These are phyloP conservation scores for Pycnonotus jocosus DNA, from an alignment of 2,113 vertebrate genomes.

Conservation along the genomic window DNA sequence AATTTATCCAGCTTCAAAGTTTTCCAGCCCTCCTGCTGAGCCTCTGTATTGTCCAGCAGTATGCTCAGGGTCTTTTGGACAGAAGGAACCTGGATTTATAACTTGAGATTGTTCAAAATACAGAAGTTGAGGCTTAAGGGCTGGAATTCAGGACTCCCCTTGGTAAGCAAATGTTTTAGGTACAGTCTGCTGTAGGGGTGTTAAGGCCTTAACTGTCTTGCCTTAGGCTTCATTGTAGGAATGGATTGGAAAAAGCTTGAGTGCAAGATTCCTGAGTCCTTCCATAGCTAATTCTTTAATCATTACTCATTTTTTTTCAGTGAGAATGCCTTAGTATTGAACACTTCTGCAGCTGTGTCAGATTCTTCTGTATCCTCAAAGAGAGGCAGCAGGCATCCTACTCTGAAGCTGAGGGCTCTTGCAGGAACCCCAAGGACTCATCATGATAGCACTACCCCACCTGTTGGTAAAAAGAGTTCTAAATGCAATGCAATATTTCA, in stretches of 20 bases:
- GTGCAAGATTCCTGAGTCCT: not conserved
- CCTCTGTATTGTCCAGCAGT: not conserved
- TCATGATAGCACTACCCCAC: conserved; percentile 77
- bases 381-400: conserved; percentile 71
- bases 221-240: not conserved
- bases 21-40: not conserved
- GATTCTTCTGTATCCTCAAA: conserved; percentile 55
- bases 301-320: not conserved
- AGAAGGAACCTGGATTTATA: not conserved
- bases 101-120: not conserved
- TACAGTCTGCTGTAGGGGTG: not conserved
- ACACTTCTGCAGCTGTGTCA: conserved; percentile 34
- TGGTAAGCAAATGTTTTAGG: not conserved
- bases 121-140: not conserved
- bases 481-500: not conserved
- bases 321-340: not conserved
- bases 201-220: not conserved
- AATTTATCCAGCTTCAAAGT: not conserved
- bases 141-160: not conserved
- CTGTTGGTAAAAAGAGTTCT: conserved; percentile 69
- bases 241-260: not conserved
- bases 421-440: conserved; percentile 72
- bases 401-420: conserved; percentile 68
- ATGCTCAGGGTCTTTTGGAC: not conserved
- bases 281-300: not conserved